phyloP scores from a whole-genome alignment of 1,140 invertebrate genomes.

The Catajapyx aquilonaris region DNA sequence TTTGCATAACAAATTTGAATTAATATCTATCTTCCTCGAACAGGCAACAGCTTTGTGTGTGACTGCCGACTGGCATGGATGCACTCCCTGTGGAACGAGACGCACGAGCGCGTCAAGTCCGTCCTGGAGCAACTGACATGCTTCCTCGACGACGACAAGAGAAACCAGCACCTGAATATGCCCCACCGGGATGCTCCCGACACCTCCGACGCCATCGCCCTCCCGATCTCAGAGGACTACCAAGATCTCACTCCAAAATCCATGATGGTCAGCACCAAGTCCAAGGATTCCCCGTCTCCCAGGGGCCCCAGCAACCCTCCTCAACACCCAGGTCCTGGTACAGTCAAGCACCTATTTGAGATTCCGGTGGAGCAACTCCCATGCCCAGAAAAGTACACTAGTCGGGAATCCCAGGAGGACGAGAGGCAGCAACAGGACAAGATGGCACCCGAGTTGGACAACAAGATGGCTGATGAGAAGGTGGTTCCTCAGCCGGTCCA shows the following conservation, averaged over 20 bases:
- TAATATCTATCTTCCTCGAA: no score
- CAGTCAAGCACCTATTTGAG: conserved; percentile 28
- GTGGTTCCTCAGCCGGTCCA: no score
- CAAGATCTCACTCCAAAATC: background rate
- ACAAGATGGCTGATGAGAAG: no score
- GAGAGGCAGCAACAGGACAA: no score
- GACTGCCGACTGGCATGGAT: conserved; percentile 57
- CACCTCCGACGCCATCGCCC: conserved; percentile 17
- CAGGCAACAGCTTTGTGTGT: conserved; percentile 57
- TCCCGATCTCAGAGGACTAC: conserved; percentile 7
- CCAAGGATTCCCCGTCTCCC: conserved; percentile 2
- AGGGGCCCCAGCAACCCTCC: conserved; percentile 4
- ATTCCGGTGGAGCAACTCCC: conserved; percentile 39
- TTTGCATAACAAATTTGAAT: no score
- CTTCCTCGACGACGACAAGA: conserved; percentile 29
- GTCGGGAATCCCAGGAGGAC: no score
- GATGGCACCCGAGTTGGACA: no score
- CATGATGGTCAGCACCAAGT: conserved; percentile 3
- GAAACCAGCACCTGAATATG: conserved; percentile 16
- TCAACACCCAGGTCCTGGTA: conserved; percentile 14
- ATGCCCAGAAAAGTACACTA: no score
- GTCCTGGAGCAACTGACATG: conserved; percentile 43
- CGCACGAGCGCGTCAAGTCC: conserved; percentile 37
- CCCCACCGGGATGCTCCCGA: conserved; percentile 15
- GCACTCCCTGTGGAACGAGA: conserved; percentile 44